These are phyloP conservation scores for Philaenus spumarius DNA, from an alignment of 1,140 invertebrate genomes.

Conservation along the genomic window DNA sequence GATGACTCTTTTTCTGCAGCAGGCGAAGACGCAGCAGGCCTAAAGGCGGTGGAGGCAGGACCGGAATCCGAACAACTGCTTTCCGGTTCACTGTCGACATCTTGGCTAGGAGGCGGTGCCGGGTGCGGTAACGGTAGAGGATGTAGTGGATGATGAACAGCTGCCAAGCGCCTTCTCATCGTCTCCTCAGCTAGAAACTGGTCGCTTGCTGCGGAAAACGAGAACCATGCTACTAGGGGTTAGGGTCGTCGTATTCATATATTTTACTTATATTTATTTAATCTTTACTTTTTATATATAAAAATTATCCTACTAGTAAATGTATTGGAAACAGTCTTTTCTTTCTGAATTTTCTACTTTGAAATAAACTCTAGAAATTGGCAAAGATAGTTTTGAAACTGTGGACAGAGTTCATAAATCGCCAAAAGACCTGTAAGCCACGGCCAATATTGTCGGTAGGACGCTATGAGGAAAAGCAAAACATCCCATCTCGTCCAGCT, in stretches of 20 bases:
- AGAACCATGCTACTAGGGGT: slow-evolving; percentile 24
- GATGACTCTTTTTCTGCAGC: slow-evolving; percentile 17
- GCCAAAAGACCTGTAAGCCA: slow-evolving; percentile 15
- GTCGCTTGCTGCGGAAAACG: slow-evolving; percentile 42
- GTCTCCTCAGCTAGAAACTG: slow-evolving; percentile 40
- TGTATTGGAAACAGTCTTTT: too few species aligned
- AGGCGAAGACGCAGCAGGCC: slow-evolving; percentile 24
- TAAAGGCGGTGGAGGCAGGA: slow-evolving; percentile 27
- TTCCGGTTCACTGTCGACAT: slow-evolving; percentile 33
- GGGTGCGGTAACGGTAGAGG: slow-evolving; percentile 21
- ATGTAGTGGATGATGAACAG: slow-evolving; percentile 20
- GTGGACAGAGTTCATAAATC: slow-evolving; percentile 10
- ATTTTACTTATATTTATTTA: too few species aligned
- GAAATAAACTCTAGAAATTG: too few species aligned
- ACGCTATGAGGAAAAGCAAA: not conserved
- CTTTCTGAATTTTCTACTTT: too few species aligned
- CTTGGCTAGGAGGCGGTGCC: slow-evolving; percentile 11
- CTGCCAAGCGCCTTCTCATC: slow-evolving; percentile 25
- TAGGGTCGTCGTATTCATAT: not conserved
- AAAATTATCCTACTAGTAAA: too few species aligned
- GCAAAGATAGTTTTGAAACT: too few species aligned
- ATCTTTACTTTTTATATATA: too few species aligned
- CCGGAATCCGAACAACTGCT: slow-evolving; percentile 38
- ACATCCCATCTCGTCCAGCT: not conserved
- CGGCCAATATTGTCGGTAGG: slow-evolving; percentile 1